Evolutionary conservation across 2,113 vertebrate genomes (phyloP), one percentile per base, ranked within the genome.

Genomic region (Pluvialis apricaria): DNA sequence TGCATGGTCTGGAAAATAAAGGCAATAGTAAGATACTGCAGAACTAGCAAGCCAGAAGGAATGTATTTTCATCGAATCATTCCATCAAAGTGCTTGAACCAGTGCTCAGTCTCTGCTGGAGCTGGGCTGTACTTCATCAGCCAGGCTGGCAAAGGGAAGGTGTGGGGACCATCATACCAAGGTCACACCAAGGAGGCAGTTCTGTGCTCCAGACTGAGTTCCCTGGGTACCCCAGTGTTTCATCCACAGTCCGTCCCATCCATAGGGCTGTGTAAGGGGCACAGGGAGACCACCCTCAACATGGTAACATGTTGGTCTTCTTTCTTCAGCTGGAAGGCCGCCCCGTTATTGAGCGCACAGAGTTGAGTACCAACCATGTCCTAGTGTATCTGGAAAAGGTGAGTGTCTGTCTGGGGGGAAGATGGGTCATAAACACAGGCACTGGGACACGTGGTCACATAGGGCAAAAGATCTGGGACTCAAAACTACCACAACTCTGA

Each of bases 331-430:
- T 97, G 91, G 68, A 91, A 88, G 1, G 36, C 17, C 62, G 7
- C 44, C 21, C 45, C 0, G 1, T 57, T 16, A 61, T 96, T 57
- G 62, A 96, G 45, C 96, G 95, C 36, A 95, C 95, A 19, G 96
- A 97, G 36, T 1, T 94, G 64, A 95, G 22, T 28, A 58, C 77
- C 45, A 97, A 96, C 58, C 96, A 95, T 1, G 81, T 95, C 38
- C 87, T 97, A 1, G 31, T 96, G 6, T 97, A 97, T 15, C 40
- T 97, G 69, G 92, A 96, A n/a, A 89, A 91, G 90, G 96, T 96
- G 64, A 89, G 87, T 38, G 4, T 31, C 21, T 3, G 0, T 42
- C 15, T 44, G 32, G 31, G 24, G 17, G 0, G 2, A 47, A 29
- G 15, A 40, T 12, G 26, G 14, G 42, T 13, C 19, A 85, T 45